Evolutionary conservation across 2,888 invertebrate species (phyloP).

Genomic region (Dynastes hyllus): DNA sequence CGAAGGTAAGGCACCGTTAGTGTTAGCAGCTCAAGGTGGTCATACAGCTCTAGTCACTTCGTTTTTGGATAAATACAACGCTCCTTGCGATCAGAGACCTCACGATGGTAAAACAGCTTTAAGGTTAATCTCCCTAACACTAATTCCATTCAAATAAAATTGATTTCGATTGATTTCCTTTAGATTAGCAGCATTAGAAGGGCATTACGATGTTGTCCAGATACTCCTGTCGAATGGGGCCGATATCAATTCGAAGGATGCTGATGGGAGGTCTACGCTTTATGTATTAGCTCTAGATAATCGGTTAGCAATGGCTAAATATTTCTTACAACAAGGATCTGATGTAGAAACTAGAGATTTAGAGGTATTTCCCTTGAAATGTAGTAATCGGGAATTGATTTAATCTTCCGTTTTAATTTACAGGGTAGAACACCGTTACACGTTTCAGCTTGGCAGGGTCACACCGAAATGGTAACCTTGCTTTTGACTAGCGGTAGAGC

Average conservation of each 20-base stretch:
- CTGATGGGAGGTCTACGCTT: constrained; percentile 92
- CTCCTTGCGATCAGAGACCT: constrained; percentile 88
- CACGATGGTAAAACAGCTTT: constrained; percentile 94
- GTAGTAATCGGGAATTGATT: not conserved
- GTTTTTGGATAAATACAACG: constrained; percentile 82
- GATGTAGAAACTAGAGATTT: constrained; percentile 91
- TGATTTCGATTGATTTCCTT: constrained; percentile 27
- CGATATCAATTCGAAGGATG: constrained; percentile 91
- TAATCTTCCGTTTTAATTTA: constrained; percentile 16
- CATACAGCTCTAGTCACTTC: constrained; percentile 81
- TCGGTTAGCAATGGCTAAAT: constrained; percentile 87
- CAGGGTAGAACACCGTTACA: constrained; percentile 91
- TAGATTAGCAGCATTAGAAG: constrained; percentile 86
- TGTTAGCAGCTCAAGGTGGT: constrained; percentile 93
- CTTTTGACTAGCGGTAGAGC: constrained; percentile 83
- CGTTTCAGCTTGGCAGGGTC: constrained; percentile 95
- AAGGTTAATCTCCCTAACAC: constrained; percentile 68
- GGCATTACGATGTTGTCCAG: constrained; percentile 86
- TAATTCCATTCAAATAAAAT: too few species aligned
- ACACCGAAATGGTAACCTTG: constrained; percentile 92
- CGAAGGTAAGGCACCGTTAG: constrained; percentile 90
- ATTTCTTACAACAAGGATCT: constrained; percentile 85
- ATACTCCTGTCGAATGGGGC: constrained; percentile 83
- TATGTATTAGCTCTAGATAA: constrained; percentile 94
- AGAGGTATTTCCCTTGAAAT: constrained; percentile 74